Evolutionary conservation across 1,140 invertebrate species (phyloP).

Genomic region (Drosophila prosaltans): DNA sequence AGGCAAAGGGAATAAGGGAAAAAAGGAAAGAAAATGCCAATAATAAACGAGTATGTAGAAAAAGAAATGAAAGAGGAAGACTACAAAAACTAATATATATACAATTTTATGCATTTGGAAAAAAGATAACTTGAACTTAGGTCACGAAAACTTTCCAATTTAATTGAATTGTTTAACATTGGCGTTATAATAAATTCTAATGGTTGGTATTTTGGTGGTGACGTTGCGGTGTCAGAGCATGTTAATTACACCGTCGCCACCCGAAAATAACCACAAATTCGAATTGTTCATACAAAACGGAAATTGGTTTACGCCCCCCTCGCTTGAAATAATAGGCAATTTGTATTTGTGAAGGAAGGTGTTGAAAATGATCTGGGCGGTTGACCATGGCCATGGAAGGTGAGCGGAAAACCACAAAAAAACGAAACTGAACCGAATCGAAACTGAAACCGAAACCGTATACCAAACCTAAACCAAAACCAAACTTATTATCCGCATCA

Average conservation of each 20-base stretch:
- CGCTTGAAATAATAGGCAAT: conserved; percentile 41
- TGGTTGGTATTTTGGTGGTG: neutral
- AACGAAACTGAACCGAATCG: no score
- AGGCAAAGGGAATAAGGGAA: neutral
- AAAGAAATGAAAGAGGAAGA: neutral
- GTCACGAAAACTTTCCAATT: conserved; percentile 1
- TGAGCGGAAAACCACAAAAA: no score
- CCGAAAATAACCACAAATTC: conserved; percentile 8
- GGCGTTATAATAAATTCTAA: conserved; percentile 5
- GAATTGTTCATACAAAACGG: conserved; percentile 2
- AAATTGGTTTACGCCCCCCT: neutral
- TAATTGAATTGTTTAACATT: conserved; percentile 7
- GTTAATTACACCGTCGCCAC: conserved; percentile 1
- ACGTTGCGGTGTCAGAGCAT: neutral
- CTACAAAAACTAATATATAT: conserved; percentile 1
- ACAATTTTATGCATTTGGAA: neutral
- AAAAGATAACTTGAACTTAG: neutral
- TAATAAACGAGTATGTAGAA: conserved; percentile 2
- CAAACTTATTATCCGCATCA: conserved; percentile 70
- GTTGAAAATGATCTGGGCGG: conserved; percentile 28
- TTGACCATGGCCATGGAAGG: neutral
- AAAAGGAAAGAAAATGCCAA: neutral
- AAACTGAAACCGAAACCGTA: neutral
- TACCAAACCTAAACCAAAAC: conserved; percentile 44
- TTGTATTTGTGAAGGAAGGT: conserved; percentile 28